A percentile compares a stretch with the other conserved stretches of the same genome.
Conservation (phyloP, 2,888 invertebrate genomes). For the Tridacna crocea region DNA sequence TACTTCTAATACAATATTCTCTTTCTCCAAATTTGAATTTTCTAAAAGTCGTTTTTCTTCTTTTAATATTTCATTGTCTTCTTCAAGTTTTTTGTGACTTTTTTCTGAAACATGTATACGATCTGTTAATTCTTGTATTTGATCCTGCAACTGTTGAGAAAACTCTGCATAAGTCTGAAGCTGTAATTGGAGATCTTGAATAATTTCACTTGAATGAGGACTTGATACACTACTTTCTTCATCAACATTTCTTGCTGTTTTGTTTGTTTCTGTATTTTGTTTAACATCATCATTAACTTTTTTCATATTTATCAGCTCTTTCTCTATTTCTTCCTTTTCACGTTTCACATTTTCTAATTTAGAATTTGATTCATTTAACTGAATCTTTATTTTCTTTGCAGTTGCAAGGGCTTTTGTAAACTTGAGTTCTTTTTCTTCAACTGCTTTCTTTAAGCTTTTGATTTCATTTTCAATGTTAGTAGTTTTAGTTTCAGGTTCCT, state of each 20-base stretch:
- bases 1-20: conserved; percentile 22
- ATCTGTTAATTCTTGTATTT: conserved; percentile 70
- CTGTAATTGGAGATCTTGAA: conserved; percentile 66
- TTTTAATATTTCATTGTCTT: conserved; percentile 43
- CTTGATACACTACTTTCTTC: background rate
- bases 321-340: conserved; percentile 40
- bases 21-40: conserved; percentile 34
- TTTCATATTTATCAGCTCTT: conserved; percentile 27
- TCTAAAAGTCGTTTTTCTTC: conserved; percentile 49
- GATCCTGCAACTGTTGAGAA: conserved; percentile 71
- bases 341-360: conserved; percentile 47
- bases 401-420: conserved; percentile 78
- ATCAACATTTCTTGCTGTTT: background rate
- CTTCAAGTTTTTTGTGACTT: conserved; percentile 52
- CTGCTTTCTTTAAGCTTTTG: conserved; percentile 54
- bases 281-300: background rate
- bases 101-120: conserved; percentile 45
- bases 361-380: conserved; percentile 68
- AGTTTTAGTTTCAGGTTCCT: conserved; percentile 14
- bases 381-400: conserved; percentile 78
- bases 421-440: conserved; percentile 72
- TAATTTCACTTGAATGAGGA: background rate
- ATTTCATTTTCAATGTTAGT: conserved; percentile 47
- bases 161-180: conserved; percentile 68
- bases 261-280: background rate